Evolutionary conservation across 2,888 invertebrate genomes (phyloP).

Genomic region (Hyposoter dolosus): DNA sequence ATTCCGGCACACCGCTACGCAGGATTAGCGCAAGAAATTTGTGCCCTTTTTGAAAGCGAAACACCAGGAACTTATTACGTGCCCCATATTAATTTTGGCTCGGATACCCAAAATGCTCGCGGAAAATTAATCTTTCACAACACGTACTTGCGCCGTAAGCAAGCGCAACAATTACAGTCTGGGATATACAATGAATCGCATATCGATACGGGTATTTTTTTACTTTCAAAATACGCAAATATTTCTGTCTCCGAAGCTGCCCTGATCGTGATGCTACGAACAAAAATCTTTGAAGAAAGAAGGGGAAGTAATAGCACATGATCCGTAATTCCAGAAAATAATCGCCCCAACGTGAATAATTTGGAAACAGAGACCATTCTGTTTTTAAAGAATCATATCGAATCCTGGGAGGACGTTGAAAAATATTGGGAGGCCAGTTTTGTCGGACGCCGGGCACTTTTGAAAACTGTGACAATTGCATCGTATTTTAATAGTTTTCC

Average conservation of each 20-base stretch:
- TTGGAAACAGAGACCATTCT: conserved; percentile 15
- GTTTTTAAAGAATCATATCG: neutral
- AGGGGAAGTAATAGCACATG: neutral
- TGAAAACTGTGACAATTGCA: neutral
- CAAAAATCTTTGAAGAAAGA: conserved; percentile 5
- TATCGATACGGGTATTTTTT: conserved; percentile 16
- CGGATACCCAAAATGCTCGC: conserved; percentile 13
- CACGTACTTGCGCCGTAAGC: conserved; percentile 22
- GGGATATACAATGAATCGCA: neutral
- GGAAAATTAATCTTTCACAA: conserved; percentile 29
- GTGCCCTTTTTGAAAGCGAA: conserved; percentile 16
- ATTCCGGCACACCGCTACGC: conserved; percentile 14
- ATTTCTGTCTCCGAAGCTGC: neutral
- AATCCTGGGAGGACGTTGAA: neutral
- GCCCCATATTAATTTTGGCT: conserved; percentile 25
- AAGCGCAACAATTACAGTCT: conserved; percentile 18
- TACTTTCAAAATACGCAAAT: conserved; percentile 14
- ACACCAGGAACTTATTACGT: conserved; percentile 27
- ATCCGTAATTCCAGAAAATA: conserved; percentile 15
- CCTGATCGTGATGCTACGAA: conserved; percentile 12
- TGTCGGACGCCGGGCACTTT: neutral
- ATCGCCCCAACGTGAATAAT: conserved; percentile 4
- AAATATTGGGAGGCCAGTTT: conserved; percentile 4
- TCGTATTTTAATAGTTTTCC: conserved; percentile 10
- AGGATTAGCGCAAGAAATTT: conserved; percentile 27